These are phyloP conservation scores for Perodicticus potto DNA, from an alignment of 2,797 vertebrate genomes.

Conservation along the genomic window DNA sequence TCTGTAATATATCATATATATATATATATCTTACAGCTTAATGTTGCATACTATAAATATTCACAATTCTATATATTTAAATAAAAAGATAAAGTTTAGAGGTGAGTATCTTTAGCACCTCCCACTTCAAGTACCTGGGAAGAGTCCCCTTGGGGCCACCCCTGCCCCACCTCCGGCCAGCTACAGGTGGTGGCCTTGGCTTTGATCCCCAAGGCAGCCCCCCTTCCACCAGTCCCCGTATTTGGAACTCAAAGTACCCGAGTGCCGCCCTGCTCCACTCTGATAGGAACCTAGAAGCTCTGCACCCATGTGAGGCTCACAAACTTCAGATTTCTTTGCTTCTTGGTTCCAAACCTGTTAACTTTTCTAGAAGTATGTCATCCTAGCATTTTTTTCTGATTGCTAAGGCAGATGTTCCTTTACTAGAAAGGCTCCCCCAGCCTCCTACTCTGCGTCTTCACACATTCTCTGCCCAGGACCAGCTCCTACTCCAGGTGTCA, in stretches of 20 bases:
- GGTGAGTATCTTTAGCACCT: background rate
- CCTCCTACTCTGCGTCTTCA: background rate
- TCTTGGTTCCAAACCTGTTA: background rate
- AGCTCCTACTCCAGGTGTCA: background rate
- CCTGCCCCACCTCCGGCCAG: too few relatives aligned
- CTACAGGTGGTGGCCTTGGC: background rate
- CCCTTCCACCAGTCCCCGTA: background rate
- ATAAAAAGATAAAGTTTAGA: background rate
- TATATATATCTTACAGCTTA: background rate
- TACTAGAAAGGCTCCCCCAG: background rate
- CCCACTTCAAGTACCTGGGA: background rate
- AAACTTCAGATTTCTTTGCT: background rate
- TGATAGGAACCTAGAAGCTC: background rate
- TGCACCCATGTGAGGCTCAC: background rate
- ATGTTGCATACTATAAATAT: background rate
- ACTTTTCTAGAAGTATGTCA: background rate
- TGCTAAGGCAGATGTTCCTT: background rate
- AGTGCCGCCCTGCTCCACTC: background rate
- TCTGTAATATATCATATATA: background rate
- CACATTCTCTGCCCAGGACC: background rate
- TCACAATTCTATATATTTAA: background rate
- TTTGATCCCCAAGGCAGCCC: background rate
- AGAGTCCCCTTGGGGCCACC: background rate
- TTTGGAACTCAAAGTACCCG: background rate
- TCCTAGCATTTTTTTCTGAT: background rate